Percentiles rank a stretch among this genome's conserved stretches.
Conservation (phyloP, 2,888 invertebrate species). For the Nasonia oneida region DNA sequence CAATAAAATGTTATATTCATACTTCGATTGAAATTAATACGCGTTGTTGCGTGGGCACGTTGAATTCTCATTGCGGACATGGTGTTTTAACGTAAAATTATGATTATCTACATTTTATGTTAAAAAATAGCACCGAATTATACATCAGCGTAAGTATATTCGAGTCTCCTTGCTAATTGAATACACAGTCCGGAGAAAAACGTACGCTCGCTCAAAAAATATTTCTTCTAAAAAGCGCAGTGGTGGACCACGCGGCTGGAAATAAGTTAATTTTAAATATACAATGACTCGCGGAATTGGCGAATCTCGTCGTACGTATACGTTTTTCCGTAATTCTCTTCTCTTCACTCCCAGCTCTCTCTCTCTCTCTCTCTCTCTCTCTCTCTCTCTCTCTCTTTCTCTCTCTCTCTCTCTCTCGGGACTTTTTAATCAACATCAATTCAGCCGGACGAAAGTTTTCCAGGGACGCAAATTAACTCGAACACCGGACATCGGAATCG, state of each 20-base stretch:
- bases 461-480: constrained; percentile 41
- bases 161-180: too few relatives aligned
- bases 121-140: too few relatives aligned
- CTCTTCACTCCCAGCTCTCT: neutral
- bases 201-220: too few relatives aligned
- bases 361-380: neutral
- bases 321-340: constrained; percentile 35
- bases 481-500: constrained; percentile 39
- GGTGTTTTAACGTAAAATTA: too few relatives aligned
- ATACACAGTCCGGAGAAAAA: too few relatives aligned
- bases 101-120: too few relatives aligned
- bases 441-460: constrained; percentile 30
- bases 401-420: neutral
- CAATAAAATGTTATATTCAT: too few relatives aligned
- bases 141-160: too few relatives aligned
- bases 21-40: too few relatives aligned
- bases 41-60: too few relatives aligned
- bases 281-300: constrained; percentile 15
- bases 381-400: neutral
- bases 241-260: neutral
- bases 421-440: constrained; percentile 62
- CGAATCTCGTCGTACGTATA: constrained; percentile 13
- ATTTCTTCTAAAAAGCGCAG: too few relatives aligned
- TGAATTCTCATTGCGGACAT: too few relatives aligned
- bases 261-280: constrained; percentile 38